phyloP scores from a whole-genome alignment of 2,888 invertebrate species.

The Brenthis daphne region DNA sequence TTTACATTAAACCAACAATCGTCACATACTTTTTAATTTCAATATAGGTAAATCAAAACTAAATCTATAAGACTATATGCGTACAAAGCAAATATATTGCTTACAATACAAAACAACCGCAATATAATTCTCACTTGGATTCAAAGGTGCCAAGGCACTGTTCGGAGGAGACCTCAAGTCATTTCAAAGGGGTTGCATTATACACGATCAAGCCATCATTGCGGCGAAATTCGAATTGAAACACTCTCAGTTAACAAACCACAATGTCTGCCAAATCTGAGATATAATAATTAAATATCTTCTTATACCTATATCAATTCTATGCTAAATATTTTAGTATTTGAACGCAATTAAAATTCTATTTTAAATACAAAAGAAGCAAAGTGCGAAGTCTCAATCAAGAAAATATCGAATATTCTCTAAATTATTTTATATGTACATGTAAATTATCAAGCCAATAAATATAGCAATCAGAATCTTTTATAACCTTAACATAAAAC shows the following conservation, averaged over 20 bases:
- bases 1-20: no score
- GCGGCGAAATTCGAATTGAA: constrained; percentile 4
- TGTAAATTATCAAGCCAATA: no score
- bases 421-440: no score
- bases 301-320: neutral
- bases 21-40: no score
- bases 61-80: no score
- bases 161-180: neutral
- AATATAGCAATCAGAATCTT: no score
- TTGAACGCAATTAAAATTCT: no score
- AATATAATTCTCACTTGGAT: constrained; percentile 7
- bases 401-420: no score
- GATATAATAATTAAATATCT: neutral
- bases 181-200: neutral
- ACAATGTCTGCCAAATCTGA: neutral
- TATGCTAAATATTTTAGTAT: neutral
- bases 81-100: neutral
- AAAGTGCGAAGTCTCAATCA: no score
- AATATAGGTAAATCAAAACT: no score
- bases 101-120: neutral
- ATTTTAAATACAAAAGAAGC: no score
- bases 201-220: constrained; percentile 11
- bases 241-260: constrained; percentile 2
- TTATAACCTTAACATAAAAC: no score
- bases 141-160: neutral